These are phyloP conservation scores for Trachymyrmex cornetzi DNA, from an alignment of 1,140 invertebrate genomes.

Conservation along the genomic window DNA sequence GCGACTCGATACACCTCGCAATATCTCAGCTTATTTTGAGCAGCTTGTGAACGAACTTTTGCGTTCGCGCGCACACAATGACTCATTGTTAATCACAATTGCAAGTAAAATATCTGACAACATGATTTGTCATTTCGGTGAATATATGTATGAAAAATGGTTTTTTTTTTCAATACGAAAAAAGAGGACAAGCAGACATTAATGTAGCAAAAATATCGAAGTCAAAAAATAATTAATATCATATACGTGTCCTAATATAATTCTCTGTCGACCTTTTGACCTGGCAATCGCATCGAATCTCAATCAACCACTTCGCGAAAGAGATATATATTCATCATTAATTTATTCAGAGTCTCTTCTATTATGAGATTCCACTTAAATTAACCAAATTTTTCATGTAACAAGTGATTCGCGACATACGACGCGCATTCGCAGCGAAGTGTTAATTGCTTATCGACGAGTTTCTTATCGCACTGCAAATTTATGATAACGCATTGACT, in stretches of 20 bases:
- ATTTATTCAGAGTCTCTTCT: slow-evolving; percentile 10
- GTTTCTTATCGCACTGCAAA: slow-evolving; percentile 48
- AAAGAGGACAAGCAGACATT: not conserved
- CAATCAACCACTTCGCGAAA: slow-evolving; percentile 10
- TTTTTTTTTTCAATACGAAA: not conserved
- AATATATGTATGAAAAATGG: not conserved
- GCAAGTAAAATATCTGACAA: slow-evolving; percentile 34
- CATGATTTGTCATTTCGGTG: slow-evolving; percentile 4
- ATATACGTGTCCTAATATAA: slow-evolving; percentile 1
- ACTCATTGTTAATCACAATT: slow-evolving; percentile 10
- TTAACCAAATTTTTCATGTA: slow-evolving; percentile 40
- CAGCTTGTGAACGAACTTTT: slow-evolving; percentile 4
- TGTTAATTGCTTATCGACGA: slow-evolving; percentile 54
- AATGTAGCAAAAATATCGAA: slow-evolving; percentile 32
- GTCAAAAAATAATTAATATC: slow-evolving; percentile 25
- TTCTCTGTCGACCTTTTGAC: slow-evolving; percentile 51
- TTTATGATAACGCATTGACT: slow-evolving; percentile 42
- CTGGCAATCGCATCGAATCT: slow-evolving; percentile 29
- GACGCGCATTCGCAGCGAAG: not conserved
- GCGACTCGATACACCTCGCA: not conserved
- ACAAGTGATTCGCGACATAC: slow-evolving; percentile 13
- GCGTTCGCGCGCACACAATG: not conserved
- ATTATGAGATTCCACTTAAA: slow-evolving; percentile 25
- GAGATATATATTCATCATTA: not conserved
- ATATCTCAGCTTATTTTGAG: not conserved